Evolutionary conservation across 2,113 vertebrate genomes (phyloP).

Genomic region (Pandion haliaetus): DNA sequence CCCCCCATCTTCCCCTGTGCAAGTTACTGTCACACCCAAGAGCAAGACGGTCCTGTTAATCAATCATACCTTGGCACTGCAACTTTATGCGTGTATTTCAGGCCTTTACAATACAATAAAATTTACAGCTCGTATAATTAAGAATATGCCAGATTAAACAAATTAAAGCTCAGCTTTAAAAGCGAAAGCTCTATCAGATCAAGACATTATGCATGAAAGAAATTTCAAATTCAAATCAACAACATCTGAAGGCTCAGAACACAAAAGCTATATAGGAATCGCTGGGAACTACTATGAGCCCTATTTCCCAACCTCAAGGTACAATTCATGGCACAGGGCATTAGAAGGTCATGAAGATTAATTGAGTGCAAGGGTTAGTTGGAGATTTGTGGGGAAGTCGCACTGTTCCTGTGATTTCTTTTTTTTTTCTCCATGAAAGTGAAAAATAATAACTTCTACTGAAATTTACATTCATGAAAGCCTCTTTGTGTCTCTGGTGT

Average conservation of each 20-base stretch:
- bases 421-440: background rate
- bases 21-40: background rate
- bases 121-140: conserved; percentile 71
- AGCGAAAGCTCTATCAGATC: conserved; percentile 5
- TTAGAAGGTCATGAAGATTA: conserved; percentile 25
- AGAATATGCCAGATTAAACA: conserved; percentile 68
- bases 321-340: conserved; percentile 15
- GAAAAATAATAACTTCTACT: background rate
- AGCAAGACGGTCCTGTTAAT: background rate
- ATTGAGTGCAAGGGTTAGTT: conserved; percentile 65
- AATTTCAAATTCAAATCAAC: conserved; percentile 46
- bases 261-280: background rate
- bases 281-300: background rate
- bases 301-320: conserved; percentile 42
- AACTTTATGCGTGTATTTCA: conserved; percentile 20
- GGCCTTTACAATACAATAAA: conserved; percentile 62
- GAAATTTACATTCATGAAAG: background rate
- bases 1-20: background rate
- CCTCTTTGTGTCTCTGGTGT: background rate
- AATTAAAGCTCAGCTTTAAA: conserved; percentile 50
- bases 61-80: background rate
- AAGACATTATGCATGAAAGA: conserved; percentile 18
- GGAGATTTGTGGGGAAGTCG: conserved; percentile 37
- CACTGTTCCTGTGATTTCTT: background rate
- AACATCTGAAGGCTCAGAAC: background rate